These are phyloP conservation scores for Pagetopsis macropterus DNA, from an alignment of 2,797 vertebrate genomes.

Conservation along the genomic window DNA sequence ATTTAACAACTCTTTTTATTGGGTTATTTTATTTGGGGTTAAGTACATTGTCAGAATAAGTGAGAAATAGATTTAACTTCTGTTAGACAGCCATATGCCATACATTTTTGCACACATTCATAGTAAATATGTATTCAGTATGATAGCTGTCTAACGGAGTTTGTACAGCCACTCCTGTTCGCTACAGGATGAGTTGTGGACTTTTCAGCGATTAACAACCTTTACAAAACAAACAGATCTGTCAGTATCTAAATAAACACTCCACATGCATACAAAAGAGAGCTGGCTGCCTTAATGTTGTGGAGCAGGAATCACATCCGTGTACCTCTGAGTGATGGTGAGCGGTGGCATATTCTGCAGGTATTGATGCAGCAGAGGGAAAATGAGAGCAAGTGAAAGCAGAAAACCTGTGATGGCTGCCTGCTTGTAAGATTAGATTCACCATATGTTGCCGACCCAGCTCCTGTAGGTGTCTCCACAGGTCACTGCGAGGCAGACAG, in stretches of 20 bases:
- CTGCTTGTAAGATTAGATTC: constrained; percentile 41
- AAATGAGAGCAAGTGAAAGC: constrained; percentile 8
- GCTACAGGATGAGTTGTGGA: constrained; percentile 31
- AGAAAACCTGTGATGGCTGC: constrained; percentile 17
- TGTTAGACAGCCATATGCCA: no score
- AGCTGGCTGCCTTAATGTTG: constrained; percentile 9
- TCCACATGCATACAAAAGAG: not conserved
- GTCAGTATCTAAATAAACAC: constrained; percentile 62
- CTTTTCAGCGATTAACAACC: constrained; percentile 27
- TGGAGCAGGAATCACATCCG: constrained; percentile 1
- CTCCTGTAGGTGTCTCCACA: constrained; percentile 31
- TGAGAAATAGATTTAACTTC: no score
- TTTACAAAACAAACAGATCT: constrained; percentile 44
- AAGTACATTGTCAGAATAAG: no score
- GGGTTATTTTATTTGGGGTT: no score
- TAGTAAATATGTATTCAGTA: no score
- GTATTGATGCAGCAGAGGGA: constrained; percentile 22
- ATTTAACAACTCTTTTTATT: no score
- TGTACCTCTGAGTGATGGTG: constrained; percentile 11
- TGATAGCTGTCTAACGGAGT: not conserved
- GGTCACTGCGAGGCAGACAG: constrained; percentile 39
- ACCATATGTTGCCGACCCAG: constrained; percentile 31
- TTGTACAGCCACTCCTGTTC: constrained; percentile 44
- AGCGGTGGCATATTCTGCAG: constrained; percentile 12
- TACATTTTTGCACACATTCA: no score